These are phyloP conservation scores for Erebia epiphron DNA, from an alignment of 2,888 invertebrate genomes.

Conservation along the genomic window DNA sequence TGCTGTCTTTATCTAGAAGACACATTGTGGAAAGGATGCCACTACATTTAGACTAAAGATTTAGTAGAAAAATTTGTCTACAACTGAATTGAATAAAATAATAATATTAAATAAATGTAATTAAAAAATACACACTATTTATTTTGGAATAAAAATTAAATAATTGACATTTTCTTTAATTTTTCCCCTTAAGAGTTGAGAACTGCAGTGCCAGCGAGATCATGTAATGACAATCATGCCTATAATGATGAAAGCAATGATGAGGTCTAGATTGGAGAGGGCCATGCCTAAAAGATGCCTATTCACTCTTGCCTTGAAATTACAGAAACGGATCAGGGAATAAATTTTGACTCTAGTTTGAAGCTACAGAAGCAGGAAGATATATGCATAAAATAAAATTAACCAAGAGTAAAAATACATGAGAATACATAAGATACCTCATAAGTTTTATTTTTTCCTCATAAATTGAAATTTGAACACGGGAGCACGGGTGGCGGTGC, in stretches of 20 bases:
- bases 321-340: too few relatives aligned
- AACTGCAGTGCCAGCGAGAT: neutral
- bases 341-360: too few relatives aligned
- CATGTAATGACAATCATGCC: too few relatives aligned
- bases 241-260: too few relatives aligned
- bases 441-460: constrained; percentile 86
- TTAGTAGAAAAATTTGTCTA: neutral
- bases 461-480: constrained; percentile 92
- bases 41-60: neutral
- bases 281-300: too few relatives aligned
- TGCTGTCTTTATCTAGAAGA: neutral
- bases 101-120: neutral
- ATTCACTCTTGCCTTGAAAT: too few relatives aligned
- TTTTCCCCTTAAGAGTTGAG: neutral
- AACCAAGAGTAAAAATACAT: too few relatives aligned
- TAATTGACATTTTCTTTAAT: neutral
- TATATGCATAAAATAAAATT: neutral
- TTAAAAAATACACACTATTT: constrained; percentile 42
- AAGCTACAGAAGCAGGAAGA: neutral
- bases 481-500: constrained; percentile 86
- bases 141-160: constrained; percentile 43
- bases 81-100: neutral
- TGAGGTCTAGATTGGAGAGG: too few relatives aligned
- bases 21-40: neutral
- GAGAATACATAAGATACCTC: too few relatives aligned